Evolutionary conservation across 2,797 vertebrate species (phyloP), one percentile per base, ranked within the genome.

Genomic region (Pangasius djambal): DNA sequence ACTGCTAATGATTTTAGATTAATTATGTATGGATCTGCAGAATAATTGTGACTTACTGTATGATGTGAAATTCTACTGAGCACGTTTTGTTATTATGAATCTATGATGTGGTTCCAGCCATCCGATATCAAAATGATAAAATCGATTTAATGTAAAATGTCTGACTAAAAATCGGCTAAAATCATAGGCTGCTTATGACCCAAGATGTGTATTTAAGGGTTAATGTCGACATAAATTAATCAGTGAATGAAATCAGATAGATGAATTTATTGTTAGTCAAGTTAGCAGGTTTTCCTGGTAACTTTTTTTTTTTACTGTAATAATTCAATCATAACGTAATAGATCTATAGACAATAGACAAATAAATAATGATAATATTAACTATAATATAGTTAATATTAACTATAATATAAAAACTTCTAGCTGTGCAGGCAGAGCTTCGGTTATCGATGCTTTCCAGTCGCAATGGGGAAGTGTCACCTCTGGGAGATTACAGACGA

Each of bases 401-500:
- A 50, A 67, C 31, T 16, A 18, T n/a, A 0, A 67, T 65, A n/a
- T 65, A n/a, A 67, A 50, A 50, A 93, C 92, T 93, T 92, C 90
- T 92, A 97, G 96, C 91, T 74, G 90, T 70, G 16, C 90, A 95
- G 37, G 90, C 88, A 77, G 95, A 96, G 89, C 90, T 55, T 74
- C 95, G 94, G 57, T 93, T 96, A 82, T 94, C 95, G 6, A 91
- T 89, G 31, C 87, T 92, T 92, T 89, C 95, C 55, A 90, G 91
- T 44, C 92, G 72, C 6, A 93, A 83, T 89, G 87, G 44, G 1
- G 92, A 95, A 22, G 37, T 83, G 20, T 94, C 94, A 15, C 94
- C 94, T 2, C 91, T 94, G 55, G 95, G 94, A 8, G 96, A 97
- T 90, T 96, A 97, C 91, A 96, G 96, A 91, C 94, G 91, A 85